Base-by-base conservation (phyloP, 2,888 invertebrate species). In the Sinelater perroti region DNA sequence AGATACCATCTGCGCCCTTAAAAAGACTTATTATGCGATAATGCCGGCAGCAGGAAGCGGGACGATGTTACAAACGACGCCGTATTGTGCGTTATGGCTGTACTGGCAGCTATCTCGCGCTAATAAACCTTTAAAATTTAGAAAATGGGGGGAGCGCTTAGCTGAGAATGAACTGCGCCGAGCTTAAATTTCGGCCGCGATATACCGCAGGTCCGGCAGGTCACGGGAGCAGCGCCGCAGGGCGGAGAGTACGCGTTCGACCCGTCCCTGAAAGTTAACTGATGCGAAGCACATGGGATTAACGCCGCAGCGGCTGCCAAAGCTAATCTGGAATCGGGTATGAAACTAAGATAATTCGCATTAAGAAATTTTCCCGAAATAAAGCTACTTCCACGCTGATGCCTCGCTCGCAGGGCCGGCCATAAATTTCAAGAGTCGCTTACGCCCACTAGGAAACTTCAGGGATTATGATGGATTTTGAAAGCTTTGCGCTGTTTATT, bases 1-100 rank as follows among this genome's bases (percentile, higher is more conserved):
- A 45, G 45, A 45, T 45, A 14, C 4, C 30, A 45, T 45, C 45
- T 30, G 2, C 10, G 11, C 14, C 17, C 31, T 30, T 30, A 28
- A 28, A 30, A 30, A 45, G 45, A 45, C 30, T 45, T 45, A 45
- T 45, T 28, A 30, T 45, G 11, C 18, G 30, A 30, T 45, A 45
- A 45, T 3, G 45, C 11, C 45, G 14, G 21, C 6, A 4, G 13
- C 13, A 17, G 28, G 45, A 30, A 44, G 17, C 11, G 2, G 13
- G 1, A n/a, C 2, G 30, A 6, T 20, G 13, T 16, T 45, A 18
- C 13, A 5, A 28, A 30, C 14, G 8, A n/a, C 7, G n/a, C 28
- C 18, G 30, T 45, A 45, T 45, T 17, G n/a, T 30, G 30, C 30
- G 30, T 45, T 17, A n/a, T 13, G 8, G 7, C 8, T 24, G 13